phyloP scores from a whole-genome alignment of 1,140 invertebrate genomes.

The Bemisia tabaci region DNA sequence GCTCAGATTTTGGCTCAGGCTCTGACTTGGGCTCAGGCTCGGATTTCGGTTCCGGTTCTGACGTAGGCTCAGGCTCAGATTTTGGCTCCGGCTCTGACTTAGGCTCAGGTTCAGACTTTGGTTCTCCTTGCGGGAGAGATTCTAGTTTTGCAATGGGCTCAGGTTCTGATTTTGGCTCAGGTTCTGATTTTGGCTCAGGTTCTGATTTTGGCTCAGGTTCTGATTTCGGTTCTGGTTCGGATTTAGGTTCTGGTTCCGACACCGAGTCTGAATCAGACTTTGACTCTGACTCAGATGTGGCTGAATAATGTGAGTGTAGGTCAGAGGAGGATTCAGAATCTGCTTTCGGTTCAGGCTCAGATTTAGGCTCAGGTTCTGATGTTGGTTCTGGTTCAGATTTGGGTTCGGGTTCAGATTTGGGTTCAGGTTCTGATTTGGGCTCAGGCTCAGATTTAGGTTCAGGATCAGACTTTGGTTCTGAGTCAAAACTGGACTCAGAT shows the following conservation, averaged over 20 bases:
- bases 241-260: constrained; percentile 21
- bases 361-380: constrained; percentile 23
- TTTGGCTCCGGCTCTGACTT: constrained; percentile 21
- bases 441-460: constrained; percentile 23
- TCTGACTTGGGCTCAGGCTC: constrained; percentile 18
- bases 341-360: constrained; percentile 14
- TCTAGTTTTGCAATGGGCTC: constrained; percentile 22
- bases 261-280: constrained; percentile 12
- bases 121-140: constrained; percentile 17
- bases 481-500: constrained; percentile 4
- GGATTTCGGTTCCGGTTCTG: constrained; percentile 19
- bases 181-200: constrained; percentile 20
- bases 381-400: constrained; percentile 24
- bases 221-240: constrained; percentile 25
- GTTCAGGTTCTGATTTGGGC: constrained; percentile 22
- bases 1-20: constrained; percentile 25
- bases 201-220: constrained; percentile 18
- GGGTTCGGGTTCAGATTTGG: constrained; percentile 16
- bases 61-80: constrained; percentile 21
- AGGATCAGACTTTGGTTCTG: constrained; percentile 13
- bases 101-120: constrained; percentile 18
- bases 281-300: constrained; percentile 1
- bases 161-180: constrained; percentile 26
- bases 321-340: constrained; percentile 7
- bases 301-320: constrained; percentile 14